Evolutionary conservation across 2,888 invertebrate genomes (phyloP), one percentile per base, ranked within the genome.

Genomic region (Acronicta aceris): DNA sequence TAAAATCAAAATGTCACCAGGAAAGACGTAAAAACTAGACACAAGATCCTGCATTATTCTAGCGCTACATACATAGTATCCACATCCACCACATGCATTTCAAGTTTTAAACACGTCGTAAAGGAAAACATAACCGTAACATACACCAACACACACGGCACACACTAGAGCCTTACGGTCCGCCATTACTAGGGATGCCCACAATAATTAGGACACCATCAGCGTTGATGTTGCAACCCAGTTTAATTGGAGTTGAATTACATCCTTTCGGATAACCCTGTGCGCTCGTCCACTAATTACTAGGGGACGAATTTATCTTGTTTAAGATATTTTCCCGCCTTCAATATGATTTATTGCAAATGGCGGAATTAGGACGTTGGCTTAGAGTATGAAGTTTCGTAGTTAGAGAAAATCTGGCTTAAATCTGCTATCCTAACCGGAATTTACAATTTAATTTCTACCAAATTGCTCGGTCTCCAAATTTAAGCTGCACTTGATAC

Each of bases 201-300:
- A 63, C 65, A 58, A 73, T 75, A 73, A 70, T 75, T 66, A 61
- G 51, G 45, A 50, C 17, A 45, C 43, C 47, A 27, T 42, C 27
- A 51, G 27, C 47, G 48, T 68, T 49, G 57, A 63, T 63, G 70
- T 65, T 71, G 27, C 71, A 65, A 62, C 62, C 54, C 69, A 59
- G 56, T 61, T 63, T 77, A 78, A 77, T 78, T 77, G 77, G 77
- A 69, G 75, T 78, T 67, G 59, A 73, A 60, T 78, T 77, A 73
- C 77, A 76, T 66, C 74, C 66, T 69, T 59, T 61, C 60, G 55
- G 65, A 63, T 71, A 73, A 69, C 65, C 77, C 74, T 56, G 59
- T 59, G 56, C 61, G 56, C 58, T 61, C 48, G 17, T 27, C 63
- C 56, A 61, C 70, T 77, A 77, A 77, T 78, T 78, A 77, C 58